These are phyloP conservation scores for Danio kyathit DNA, from an alignment of 2,797 vertebrate species.

Conservation along the genomic window DNA sequence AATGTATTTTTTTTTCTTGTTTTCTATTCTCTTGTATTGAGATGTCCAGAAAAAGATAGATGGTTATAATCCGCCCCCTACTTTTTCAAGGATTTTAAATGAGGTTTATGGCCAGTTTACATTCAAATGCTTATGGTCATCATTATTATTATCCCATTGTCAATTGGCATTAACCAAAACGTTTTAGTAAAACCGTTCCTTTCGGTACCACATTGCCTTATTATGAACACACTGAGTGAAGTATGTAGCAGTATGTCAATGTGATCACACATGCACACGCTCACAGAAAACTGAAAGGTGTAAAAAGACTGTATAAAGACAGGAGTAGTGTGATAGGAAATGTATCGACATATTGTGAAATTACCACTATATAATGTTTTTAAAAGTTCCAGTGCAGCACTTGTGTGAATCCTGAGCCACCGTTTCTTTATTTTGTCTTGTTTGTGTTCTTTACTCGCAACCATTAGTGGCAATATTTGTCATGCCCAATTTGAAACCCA, in stretches of 20 bases:
- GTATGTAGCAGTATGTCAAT: constrained; percentile 40
- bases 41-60: constrained; percentile 45
- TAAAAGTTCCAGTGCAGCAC: constrained; percentile 17
- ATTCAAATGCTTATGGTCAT: constrained; percentile 34
- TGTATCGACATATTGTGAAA: constrained; percentile 20
- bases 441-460: constrained; percentile 30
- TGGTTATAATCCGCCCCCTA: constrained; percentile 1
- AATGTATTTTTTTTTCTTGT: constrained; percentile 77
- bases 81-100: not conserved
- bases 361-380: constrained; percentile 30
- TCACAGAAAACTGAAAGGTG: not conserved
- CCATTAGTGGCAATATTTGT: constrained; percentile 47
- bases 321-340: constrained; percentile 2
- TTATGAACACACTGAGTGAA: constrained; percentile 60
- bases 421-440: not conserved
- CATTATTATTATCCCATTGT: constrained; percentile 21
- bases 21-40: constrained; percentile 31
- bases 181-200: not conserved
- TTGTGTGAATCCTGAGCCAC: constrained; percentile 37
- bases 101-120: constrained; percentile 38
- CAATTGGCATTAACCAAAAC: constrained; percentile 39
- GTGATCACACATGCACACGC: constrained; percentile 5
- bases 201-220: constrained; percentile 74
- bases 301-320: constrained; percentile 9
- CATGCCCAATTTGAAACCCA: constrained; percentile 34